Percentiles rank a stretch among this genome's conserved stretches.
Conservation (phyloP, 2,888 invertebrate species). For the Syrphus vitripennis region DNA sequence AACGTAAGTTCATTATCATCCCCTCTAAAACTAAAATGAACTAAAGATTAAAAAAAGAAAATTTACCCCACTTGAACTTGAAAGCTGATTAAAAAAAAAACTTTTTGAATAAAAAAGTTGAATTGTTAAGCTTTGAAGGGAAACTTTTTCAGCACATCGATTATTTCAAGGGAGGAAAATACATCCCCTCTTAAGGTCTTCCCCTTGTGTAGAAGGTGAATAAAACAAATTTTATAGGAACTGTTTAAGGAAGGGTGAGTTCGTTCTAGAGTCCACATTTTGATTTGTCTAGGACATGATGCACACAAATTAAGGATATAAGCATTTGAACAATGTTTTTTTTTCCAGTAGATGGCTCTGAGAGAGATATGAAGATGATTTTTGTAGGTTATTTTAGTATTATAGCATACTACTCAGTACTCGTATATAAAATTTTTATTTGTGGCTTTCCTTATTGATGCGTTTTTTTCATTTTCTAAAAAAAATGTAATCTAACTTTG, state of each 20-base stretch:
- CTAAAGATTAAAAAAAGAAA: background rate
- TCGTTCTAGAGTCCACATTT: background rate
- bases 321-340: background rate
- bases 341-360: background rate
- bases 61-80: slow-evolving; percentile 30
- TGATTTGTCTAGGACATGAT: background rate
- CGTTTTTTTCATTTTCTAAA: too few species aligned
- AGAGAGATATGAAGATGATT: background rate
- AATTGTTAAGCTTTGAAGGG: background rate
- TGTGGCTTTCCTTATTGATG: too few species aligned
- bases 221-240: background rate
- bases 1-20: slow-evolving; percentile 29
- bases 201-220: background rate
- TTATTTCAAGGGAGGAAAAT: background rate
- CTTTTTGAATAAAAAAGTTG: background rate
- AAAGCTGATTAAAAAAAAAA: background rate
- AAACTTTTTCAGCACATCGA: slow-evolving; percentile 44
- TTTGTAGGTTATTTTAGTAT: background rate
- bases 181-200: background rate
- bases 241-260: background rate
- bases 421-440: too few species aligned
- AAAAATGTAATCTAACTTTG: too few species aligned
- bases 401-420: too few species aligned
- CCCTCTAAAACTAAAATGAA: background rate
- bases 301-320: background rate